A percentile compares a stretch with the other conserved stretches of the same genome.
Evolutionary conservation across 2,888 invertebrate genomes (phyloP).

Genomic region (Cephonodes hylas): DNA sequence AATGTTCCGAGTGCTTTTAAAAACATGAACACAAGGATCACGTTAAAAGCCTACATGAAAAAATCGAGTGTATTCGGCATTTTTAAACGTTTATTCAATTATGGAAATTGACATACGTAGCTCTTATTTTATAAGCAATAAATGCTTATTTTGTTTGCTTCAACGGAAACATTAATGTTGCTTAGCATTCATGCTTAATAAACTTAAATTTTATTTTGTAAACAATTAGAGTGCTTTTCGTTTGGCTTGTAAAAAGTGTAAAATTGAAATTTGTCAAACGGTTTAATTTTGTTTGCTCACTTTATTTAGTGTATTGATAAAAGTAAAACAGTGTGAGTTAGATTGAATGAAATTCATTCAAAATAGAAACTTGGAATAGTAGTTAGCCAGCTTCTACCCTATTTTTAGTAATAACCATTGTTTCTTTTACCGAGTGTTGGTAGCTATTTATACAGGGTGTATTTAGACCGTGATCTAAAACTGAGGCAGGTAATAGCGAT

Average conservation of each 20-base stretch:
- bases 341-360: not conserved
- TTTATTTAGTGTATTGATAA: not conserved
- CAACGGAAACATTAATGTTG: not conserved
- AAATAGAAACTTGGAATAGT: not conserved
- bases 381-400: too few relatives aligned
- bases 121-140: not conserved
- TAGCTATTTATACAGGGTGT: too few relatives aligned
- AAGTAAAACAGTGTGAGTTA: not conserved
- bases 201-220: not conserved
- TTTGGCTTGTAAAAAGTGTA: not conserved
- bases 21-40: not conserved
- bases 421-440: too few relatives aligned
- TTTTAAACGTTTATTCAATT: not conserved
- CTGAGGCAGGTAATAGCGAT: too few relatives aligned
- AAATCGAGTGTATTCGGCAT: not conserved
- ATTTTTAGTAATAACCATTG: too few relatives aligned
- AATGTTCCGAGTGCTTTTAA: not conserved
- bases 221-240: not conserved
- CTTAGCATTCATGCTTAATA: not conserved
- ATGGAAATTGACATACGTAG: not conserved
- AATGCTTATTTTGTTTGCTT: not conserved
- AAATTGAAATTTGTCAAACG: not conserved
- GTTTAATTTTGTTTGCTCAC: not conserved
- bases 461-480: too few relatives aligned
- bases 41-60: not conserved